Base-by-base conservation (phyloP, 2,797 vertebrate genomes). In the Kryptopterus vitreolus region DNA sequence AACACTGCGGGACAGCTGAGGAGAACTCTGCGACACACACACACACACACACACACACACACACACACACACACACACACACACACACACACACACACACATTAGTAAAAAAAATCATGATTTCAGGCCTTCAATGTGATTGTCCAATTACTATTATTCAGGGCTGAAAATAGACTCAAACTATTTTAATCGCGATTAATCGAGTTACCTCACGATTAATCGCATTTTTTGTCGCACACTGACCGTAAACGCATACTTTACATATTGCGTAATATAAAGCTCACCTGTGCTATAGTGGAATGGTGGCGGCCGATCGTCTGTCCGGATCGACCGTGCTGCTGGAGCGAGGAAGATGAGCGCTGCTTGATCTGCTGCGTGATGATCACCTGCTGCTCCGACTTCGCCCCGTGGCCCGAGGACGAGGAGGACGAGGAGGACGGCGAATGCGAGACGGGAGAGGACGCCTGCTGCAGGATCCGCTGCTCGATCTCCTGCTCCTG, bases 401-500 rank as follows among this genome's bases (percentile, higher is more conserved):
- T 93, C 87, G 92, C 71, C 4, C 66, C n/a, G 24, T 80, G 83
- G 35, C 80, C 63, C 1, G 85, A 72, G 15, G 90, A 90, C 0
- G 88, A 87, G 20, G 90, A 89, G 6, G 92, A 91, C 79, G 88
- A 68, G 38, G 87, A 68, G 69, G 85, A 88, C 1, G 84, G 22
- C 3, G 80, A 71, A 83, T 91, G 90, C 75, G 91, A 90, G 80
- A 84, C n/a, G 0, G 89, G 46, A 16, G 86, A 43, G 43, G 93
- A 88, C 1, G 90, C 79, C 88, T 94, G 92, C 87, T 97, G 97
- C 76, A 97, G 92, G 87, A 99, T 95, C 61, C 95, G 93, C 90
- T 98, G 96, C 90, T 98, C 97, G 0, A 98, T 97, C 92, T 99
- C 97, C 92, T 99, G 97, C 90, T 99, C 98, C 82, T 99, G 96